Conservation (phyloP, 35 echinoderm and acorn worm genomes). For the Diadema setosum region DNA sequence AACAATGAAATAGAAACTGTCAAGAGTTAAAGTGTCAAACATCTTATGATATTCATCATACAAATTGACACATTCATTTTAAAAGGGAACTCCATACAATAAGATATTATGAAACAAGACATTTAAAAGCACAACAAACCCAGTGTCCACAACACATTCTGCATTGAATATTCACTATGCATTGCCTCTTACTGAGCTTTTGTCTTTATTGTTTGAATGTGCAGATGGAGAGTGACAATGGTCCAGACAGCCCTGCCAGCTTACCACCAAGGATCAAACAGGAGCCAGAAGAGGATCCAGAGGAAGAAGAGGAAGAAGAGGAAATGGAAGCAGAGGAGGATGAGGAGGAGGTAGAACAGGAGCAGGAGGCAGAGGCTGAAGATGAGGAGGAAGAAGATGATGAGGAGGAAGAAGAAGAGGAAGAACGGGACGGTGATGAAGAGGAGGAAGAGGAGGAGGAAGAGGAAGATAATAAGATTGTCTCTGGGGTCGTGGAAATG, state of each 20-base stretch:
- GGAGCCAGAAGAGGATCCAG: slow-evolving; percentile 55
- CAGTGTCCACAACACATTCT: too few relatives aligned
- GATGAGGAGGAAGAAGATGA: not conserved
- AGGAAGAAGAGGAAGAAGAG: slow-evolving; percentile 60
- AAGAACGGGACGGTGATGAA: not conserved
- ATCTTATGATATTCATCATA: too few relatives aligned
- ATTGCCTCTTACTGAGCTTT: too few relatives aligned
- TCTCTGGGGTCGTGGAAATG: not conserved
- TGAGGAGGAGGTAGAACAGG: not conserved
- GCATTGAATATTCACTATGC: too few relatives aligned
- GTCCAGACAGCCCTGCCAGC: slow-evolving; percentile 47
- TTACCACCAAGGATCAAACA: slow-evolving; percentile 58
- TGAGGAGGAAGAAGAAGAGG: not conserved
- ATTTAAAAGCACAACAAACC: too few relatives aligned
- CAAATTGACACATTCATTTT: too few relatives aligned
- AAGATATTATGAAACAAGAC: too few relatives aligned
- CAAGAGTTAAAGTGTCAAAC: too few relatives aligned
- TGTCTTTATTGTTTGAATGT: not conserved
- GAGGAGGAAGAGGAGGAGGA: slow-evolving; percentile 3
- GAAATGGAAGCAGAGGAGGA: not conserved
- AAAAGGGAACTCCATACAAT: too few relatives aligned
- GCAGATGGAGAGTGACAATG: slow-evolving; percentile 5
- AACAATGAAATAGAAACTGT: too few relatives aligned
- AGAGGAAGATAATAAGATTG: not conserved
- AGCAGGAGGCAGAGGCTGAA: not conserved